Base-by-base conservation (phyloP, 2,888 invertebrate species). In the Microctonus aethiopoides region DNA sequence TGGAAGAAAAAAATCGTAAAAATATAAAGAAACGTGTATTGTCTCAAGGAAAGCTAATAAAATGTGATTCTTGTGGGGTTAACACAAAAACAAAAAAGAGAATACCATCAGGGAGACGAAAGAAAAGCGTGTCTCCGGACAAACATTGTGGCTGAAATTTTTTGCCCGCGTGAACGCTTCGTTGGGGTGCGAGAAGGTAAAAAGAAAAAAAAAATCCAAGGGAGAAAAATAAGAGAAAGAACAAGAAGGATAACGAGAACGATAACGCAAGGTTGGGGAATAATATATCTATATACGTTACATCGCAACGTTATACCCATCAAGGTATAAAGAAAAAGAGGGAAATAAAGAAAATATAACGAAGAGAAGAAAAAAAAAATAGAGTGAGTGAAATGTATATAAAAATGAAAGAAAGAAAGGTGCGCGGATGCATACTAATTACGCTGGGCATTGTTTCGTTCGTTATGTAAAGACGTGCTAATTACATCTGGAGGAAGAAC, bases 401-500 rank as follows among this genome's bases (percentile, higher is more conserved):
- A 64, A 52, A 54, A 29, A 62, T 39, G 13, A 22, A 39, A 52
- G 57, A 60, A 41, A 52, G 39, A 60, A 57, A 54, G 51, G 57
- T 61, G 66, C 60, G 60, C 70, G 67, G 71, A 75, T 71, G 77
- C 79, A 82, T 83, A 83, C 82, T 84, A 84, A 84, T 84, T 84
- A 83, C 80, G 77, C 73, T 70, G 68, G 70, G 70, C 73, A 84
- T 84, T 84, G 82, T 84, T 75, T 76, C 70, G 68, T 67, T 57
- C 76, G 78, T 76, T 78, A 74, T 76, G 78, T 80, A 81, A 83
- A 84, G 83, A 84, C 80, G 80, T 82, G 83, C 84, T 84, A 84
- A 84, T 84, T 84, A 84, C 81, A 80, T 83, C 83, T 83, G 81
- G 80, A 84, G 83, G 81, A 79, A 82, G 79, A 76, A 76, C 74